Base-by-base conservation (phyloP, 2,797 vertebrate genomes). In the Sebastes aleutianus region DNA sequence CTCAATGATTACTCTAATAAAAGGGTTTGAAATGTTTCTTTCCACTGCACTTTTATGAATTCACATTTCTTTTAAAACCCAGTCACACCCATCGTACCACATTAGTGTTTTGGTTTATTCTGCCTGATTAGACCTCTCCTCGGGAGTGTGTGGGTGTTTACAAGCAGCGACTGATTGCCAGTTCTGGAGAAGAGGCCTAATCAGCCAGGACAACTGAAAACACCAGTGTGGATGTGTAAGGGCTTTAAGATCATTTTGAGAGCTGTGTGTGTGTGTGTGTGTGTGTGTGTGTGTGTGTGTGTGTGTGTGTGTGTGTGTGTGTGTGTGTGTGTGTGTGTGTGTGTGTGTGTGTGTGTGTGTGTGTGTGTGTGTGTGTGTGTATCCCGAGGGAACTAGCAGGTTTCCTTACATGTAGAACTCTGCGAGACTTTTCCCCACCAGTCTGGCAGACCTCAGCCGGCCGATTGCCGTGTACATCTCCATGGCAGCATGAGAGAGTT, bases 401-500 rank as follows among this genome's bases (percentile, higher is more conserved):
- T 56, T 82, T 75, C 13, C 94, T 94, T 96, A 99, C 98, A 99
- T 99, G 95, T 99, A 98, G 92, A 98, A 99, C 84, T 99, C 98
- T 18, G 98, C 98, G 89, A 99, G 93, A 83, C 98, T 98, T 90
- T 99, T 99, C 69, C 98, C 98, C 85, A 99, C 95, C 57, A 99
- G 95, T 66, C 97, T 96, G 75, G 98, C 97, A 9, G 98, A 99
- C 7, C 98, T 96, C 83, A 95, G 91, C 85, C 98, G 95, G 74
- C 97, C 96, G n/a, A 99, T 98, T 73, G 96, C 97, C 20, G 92
- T 95, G 89, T 97, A 98, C 98, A 99, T 99, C 89, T 99, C 98
- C 91, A 98, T 97, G 85, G 98, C 97, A 68, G 98, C 97, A 18
- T 98, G 96, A 78, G 97, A 98, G 76, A 99, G 95, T 70, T 99